Percentiles rank a stretch among this genome's conserved stretches.
Conservation (phyloP, 2,888 invertebrate species). For the Caenorhabditis sp. region DNA sequence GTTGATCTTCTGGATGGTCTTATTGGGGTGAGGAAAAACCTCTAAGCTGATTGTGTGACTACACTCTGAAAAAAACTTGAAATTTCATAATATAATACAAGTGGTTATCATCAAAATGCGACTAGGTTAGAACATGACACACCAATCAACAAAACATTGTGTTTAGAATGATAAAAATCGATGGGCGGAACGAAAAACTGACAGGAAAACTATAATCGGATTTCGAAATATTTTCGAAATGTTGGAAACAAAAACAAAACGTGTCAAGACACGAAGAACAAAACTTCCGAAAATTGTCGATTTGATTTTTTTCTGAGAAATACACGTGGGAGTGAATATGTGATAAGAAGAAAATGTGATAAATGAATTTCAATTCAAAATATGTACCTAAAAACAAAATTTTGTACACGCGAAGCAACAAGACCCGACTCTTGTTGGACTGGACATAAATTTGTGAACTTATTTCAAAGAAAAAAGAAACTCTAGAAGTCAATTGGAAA, state of each 20-base stretch:
- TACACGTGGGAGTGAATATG: too few relatives aligned
- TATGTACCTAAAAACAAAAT: too few relatives aligned
- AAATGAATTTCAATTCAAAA: too few relatives aligned
- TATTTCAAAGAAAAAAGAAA: too few relatives aligned
- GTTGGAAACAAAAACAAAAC: neutral
- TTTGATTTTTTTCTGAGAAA: too few relatives aligned
- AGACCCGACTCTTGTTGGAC: too few relatives aligned
- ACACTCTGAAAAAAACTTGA: conserved; percentile 34
- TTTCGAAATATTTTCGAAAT: conserved; percentile 5
- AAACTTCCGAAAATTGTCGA: too few relatives aligned
- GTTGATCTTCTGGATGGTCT: conserved; percentile 37
- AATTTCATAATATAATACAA: neutral
- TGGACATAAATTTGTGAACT: too few relatives aligned
- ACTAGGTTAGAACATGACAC: neutral
- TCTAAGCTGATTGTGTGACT: conserved; percentile 43
- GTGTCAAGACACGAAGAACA: neutral
- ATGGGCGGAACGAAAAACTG: conserved; percentile 4
- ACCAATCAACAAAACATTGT: neutral
- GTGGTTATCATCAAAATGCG: neutral
- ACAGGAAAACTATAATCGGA: conserved; percentile 8
- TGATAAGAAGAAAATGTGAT: too few relatives aligned
- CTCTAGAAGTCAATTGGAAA: too few relatives aligned
- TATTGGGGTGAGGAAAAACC: conserved; percentile 45
- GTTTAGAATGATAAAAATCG: neutral
- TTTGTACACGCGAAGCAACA: too few relatives aligned